phyloP scores from a whole-genome alignment of 2,888 invertebrate genomes.

The Sesamia inferens region DNA sequence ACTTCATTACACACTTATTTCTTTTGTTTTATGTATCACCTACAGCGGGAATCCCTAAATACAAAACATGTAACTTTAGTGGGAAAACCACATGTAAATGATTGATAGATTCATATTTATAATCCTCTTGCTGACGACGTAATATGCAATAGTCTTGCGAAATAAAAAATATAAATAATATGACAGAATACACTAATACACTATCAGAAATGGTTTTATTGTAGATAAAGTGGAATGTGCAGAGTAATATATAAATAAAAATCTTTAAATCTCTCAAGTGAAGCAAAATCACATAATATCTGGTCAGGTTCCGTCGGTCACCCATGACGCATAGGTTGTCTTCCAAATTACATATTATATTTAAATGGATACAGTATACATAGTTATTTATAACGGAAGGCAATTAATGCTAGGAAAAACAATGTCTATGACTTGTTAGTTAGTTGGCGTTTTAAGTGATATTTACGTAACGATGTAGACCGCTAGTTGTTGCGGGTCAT shows the following conservation, averaged over 20 bases:
- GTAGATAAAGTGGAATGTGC: neutral
- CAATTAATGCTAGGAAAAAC: slow-evolving; percentile 45
- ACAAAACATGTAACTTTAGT: slow-evolving; percentile 18
- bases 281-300: neutral
- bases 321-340: too few species aligned
- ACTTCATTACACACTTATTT: slow-evolving; percentile 23
- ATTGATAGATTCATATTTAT: slow-evolving; percentile 12
- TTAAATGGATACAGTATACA: neutral
- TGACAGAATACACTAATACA: neutral
- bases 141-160: neutral
- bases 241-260: neutral
- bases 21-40: slow-evolving; percentile 11
- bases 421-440: slow-evolving; percentile 28
- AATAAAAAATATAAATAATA: neutral
- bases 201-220: neutral
- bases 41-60: slow-evolving; percentile 47
- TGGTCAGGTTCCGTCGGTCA: neutral
- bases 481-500: slow-evolving; percentile 47
- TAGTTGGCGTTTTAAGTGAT: slow-evolving; percentile 36
- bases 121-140: neutral
- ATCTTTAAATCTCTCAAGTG: neutral
- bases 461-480: slow-evolving; percentile 58
- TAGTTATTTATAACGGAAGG: slow-evolving; percentile 12
- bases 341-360: slow-evolving; percentile 2
- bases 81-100: slow-evolving; percentile 49